Conservation (phyloP, 2,888 invertebrate genomes). For the Prosopocoilus inquinatus region DNA sequence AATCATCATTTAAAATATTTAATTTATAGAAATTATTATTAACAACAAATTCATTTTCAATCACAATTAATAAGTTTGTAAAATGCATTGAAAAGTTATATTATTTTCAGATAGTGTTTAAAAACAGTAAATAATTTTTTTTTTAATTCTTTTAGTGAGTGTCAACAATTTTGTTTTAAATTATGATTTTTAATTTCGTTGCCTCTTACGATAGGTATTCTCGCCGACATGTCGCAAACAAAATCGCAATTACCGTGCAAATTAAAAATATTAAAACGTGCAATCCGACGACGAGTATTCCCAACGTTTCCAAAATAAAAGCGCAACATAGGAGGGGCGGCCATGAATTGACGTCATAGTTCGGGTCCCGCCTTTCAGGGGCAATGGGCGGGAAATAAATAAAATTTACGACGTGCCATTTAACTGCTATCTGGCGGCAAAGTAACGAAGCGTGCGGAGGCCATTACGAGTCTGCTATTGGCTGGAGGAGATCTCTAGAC, state of each 20-base stretch:
- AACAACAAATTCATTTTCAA: no score
- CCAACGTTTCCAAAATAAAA: conserved; percentile 16
- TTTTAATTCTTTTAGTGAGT: no score
- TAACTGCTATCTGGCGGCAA: conserved; percentile 59
- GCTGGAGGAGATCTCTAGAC: conserved; percentile 44
- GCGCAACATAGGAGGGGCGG: conserved; percentile 38
- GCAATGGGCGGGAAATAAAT: conserved; percentile 60
- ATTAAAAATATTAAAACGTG: not conserved
- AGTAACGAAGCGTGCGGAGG: conserved; percentile 55
- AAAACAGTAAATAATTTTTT: no score
- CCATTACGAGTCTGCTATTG: conserved; percentile 62
- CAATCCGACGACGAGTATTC: conserved; percentile 9
- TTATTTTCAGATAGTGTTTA: no score
- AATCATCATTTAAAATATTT: no score
- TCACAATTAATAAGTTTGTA: no score
- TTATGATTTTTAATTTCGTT: no score
- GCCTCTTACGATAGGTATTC: not conserved
- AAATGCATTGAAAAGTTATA: no score
- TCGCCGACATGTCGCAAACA: not conserved
- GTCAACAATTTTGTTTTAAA: no score
- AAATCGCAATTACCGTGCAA: conserved; percentile 2
- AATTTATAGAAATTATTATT: no score
- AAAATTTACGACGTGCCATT: conserved; percentile 55
- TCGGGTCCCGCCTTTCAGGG: conserved; percentile 55
- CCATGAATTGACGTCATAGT: conserved; percentile 49